These are phyloP conservation scores for Tachycineta bicolor DNA, from an alignment of 2,113 vertebrate genomes.

Conservation along the genomic window DNA sequence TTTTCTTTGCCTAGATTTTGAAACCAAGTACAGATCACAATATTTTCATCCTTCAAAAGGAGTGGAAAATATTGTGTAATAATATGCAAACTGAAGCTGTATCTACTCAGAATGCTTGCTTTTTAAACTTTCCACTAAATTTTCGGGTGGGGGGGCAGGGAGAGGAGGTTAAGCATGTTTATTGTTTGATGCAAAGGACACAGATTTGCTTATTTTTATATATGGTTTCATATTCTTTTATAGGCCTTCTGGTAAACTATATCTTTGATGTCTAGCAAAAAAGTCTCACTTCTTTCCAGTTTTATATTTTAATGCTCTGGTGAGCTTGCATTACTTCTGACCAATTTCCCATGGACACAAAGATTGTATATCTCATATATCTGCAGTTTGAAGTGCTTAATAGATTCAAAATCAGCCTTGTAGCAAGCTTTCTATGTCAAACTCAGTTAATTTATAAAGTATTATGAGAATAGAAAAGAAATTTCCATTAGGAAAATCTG, in stretches of 20 bases:
- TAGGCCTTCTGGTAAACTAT: not conserved
- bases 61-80: conserved; percentile 6
- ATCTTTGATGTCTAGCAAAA: not conserved
- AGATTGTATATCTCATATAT: not conserved
- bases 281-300: not conserved
- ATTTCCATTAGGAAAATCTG: not conserved
- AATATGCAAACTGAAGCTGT: not conserved
- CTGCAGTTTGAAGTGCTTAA: not conserved
- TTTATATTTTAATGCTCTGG: not conserved
- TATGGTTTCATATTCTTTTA: not conserved
- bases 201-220: not conserved
- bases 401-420: not conserved
- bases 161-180: not conserved
- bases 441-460: not conserved
- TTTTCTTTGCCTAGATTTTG: not conserved
- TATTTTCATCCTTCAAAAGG: not conserved
- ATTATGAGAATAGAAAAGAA: not conserved
- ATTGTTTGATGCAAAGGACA: not conserved
- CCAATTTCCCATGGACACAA: not conserved
- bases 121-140: not conserved
- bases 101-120: not conserved
- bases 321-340: not conserved
- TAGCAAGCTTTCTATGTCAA: not conserved
- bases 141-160: rapidly evolving
- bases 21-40: not conserved